Base-by-base conservation (phyloP, 2,888 invertebrate species). In the Polydrusus tereticollis region DNA sequence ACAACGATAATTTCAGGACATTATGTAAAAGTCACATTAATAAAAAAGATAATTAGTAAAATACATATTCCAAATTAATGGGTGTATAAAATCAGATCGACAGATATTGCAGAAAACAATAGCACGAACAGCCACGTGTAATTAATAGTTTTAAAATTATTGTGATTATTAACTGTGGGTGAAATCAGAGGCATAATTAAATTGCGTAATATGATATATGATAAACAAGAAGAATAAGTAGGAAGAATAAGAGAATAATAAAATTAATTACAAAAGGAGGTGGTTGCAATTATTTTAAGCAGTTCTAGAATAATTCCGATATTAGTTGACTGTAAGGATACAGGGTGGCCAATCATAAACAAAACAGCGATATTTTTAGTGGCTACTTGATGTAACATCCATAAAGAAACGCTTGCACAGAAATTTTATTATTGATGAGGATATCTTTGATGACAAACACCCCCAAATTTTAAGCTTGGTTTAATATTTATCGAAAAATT, bases 121-220 rank as follows among this genome's bases (percentile, higher is more conserved):
- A 52, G 60, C 60, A 50, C 41, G 33, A 59, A 60, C 55, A 29
- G 55, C 45, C 18, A 14, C 36, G 29, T 58, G 26, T 57, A 70
- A 70, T 70, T 70, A 70, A 65, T 70, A 52, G 43, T 63, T 23
- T 64, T 58, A 59, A 23, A 38, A 47, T 62, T 29, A 62, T 45
- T 60, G 55, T 60, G 50, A 72, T 66, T 67, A 72, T 67, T 72
- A 67, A 57, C 67, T 20, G 72, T 63, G 67, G 72, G 58, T 72
- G 67, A 72, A 72, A 72, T 72, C 47, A 67, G 36, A 72, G 60
- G 52, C 55, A 55, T 67, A 59, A 67, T 47, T 38, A 52, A 16
- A n/a, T 71, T 71, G 36, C 18, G 52, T 52, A 71, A 71, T 29
- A 43, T 18, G 41, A 20, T 29, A 33, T 55, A 62, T 29, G 1